A percentile compares a stretch with the other conserved stretches of the same genome.
Evolutionary conservation across 2,113 vertebrate genomes (phyloP).

Genomic region (Amazona guildingii): DNA sequence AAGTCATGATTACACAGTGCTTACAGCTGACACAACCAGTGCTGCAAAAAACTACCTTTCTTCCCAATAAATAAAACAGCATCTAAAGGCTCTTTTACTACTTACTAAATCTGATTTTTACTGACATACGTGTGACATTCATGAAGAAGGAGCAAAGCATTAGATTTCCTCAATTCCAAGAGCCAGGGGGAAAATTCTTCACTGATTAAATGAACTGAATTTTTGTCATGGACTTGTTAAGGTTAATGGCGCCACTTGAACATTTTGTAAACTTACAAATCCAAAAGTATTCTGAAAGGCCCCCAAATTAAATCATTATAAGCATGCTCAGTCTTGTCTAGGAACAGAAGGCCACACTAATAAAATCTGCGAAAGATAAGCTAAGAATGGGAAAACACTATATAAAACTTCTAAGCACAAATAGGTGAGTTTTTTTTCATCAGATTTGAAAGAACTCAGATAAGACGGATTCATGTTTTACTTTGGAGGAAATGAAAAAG

Average conservation of each 20-base stretch:
- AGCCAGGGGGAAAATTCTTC: neutral
- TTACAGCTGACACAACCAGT: neutral
- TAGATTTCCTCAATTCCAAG: neutral
- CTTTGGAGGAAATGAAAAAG: conserved; percentile 55
- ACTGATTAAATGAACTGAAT: neutral
- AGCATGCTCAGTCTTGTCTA: neutral
- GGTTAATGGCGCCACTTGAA: neutral
- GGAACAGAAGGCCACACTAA: neutral
- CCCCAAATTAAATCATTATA: neutral
- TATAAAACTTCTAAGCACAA: conserved; percentile 15
- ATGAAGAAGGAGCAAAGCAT: neutral
- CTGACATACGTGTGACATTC: neutral
- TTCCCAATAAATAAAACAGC: neutral
- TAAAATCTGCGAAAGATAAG: conserved; percentile 28
- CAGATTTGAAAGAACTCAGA: conserved; percentile 30
- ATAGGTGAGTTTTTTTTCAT: conserved; percentile 5
- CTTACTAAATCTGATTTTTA: neutral
- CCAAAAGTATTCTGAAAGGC: neutral
- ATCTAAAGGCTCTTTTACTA: neutral
- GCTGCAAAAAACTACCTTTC: neutral
- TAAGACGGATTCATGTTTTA: conserved; percentile 29
- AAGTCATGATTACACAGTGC: neutral
- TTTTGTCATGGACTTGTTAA: neutral
- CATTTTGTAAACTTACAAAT: conserved; percentile 2
- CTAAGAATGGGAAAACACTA: neutral